Evolutionary conservation across 2,797 vertebrate species (phyloP).

Genomic region (Pelobates cultripes): DNA sequence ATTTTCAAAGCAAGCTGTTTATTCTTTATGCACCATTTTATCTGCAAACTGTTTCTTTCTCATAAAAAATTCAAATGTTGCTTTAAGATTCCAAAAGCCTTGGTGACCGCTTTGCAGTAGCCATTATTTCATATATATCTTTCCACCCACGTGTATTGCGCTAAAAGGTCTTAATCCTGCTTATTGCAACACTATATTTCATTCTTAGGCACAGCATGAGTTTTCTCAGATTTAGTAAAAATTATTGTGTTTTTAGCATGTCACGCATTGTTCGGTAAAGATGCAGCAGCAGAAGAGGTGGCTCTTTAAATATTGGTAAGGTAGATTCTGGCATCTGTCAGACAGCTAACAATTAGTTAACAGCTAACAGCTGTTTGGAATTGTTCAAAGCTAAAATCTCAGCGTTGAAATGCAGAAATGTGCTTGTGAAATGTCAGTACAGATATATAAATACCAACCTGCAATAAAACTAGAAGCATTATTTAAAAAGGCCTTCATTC

Average conservation of each 20-base stretch:
- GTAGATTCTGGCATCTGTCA: neutral
- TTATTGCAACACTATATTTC: neutral
- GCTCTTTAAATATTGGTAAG: neutral
- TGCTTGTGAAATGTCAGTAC: too few species aligned
- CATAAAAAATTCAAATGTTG: slow-evolving; percentile 21
- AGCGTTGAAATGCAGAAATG: too few species aligned
- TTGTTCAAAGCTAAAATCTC: too few species aligned
- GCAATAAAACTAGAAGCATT: too few species aligned
- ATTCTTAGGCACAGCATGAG: neutral
- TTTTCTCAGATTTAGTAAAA: neutral
- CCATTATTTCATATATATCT: neutral
- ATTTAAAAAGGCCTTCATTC: too few species aligned
- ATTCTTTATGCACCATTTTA: neutral
- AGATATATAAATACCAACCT: too few species aligned
- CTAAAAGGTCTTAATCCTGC: neutral
- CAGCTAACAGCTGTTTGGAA: too few species aligned
- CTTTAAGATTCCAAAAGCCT: slow-evolving; percentile 15
- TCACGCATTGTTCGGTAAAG: neutral
- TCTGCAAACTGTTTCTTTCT: slow-evolving; percentile 11
- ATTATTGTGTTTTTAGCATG: neutral
- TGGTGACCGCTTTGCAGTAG: neutral
- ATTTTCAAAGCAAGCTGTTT: neutral
- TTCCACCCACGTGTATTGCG: slow-evolving; percentile 5
- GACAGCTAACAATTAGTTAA: neutral
- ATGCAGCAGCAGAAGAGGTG: neutral